These are phyloP conservation scores for Triops cancriformis DNA, from an alignment of 1,140 invertebrate species.

Conservation along the genomic window DNA sequence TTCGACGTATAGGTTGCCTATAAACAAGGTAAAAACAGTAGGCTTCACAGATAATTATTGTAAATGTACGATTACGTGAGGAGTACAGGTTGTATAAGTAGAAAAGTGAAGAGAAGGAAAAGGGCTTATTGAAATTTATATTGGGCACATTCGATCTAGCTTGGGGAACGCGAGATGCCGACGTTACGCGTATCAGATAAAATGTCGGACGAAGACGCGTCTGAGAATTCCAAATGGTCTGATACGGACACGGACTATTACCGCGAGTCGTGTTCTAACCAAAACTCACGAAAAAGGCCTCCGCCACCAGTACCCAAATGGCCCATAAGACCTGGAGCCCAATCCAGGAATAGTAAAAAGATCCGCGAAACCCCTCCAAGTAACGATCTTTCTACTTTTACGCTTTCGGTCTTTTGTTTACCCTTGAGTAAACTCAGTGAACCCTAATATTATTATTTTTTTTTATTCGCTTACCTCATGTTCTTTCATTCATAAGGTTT, in stretches of 20 bases:
- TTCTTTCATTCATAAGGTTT: background rate
- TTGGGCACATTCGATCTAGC: background rate
- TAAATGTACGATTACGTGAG: background rate
- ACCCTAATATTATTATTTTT: background rate
- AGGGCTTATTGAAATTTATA: background rate
- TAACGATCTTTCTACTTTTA: background rate
- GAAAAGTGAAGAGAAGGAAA: background rate
- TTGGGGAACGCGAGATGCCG: background rate
- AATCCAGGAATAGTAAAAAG: background rate
- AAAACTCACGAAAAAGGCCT: background rate
- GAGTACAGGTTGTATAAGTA: no score
- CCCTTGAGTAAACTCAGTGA: background rate
- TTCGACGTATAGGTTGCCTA: background rate
- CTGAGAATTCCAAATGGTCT: constrained; percentile 13
- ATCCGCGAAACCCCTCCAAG: background rate
- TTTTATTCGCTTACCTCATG: background rate
- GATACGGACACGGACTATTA: constrained; percentile 13
- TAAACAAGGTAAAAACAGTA: background rate
- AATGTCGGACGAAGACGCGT: background rate
- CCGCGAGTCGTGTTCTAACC: background rate
- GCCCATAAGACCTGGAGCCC: constrained; percentile 8
- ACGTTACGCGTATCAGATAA: background rate
- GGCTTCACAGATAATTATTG: background rate
- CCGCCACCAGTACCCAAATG: background rate
- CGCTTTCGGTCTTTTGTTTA: background rate